A percentile compares a stretch with the other conserved stretches of the same genome.
Conservation (phyloP, 2,888 invertebrate genomes). For the Anticlea derivata region DNA sequence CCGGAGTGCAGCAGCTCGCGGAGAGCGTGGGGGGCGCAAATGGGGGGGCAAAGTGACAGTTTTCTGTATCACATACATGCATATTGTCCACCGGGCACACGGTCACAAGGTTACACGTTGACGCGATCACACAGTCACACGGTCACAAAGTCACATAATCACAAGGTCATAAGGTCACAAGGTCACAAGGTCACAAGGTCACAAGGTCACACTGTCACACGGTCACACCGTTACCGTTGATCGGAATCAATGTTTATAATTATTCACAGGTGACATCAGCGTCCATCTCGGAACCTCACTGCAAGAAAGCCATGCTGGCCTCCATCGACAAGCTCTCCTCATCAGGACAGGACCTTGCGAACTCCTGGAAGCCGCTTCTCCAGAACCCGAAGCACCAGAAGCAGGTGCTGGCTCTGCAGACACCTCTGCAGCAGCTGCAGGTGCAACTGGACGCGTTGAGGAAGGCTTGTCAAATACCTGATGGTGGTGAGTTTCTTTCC, state of each 20-base stretch:
- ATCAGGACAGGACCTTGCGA: conserved; percentile 31
- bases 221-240: too few species aligned
- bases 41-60: too few species aligned
- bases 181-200: too few species aligned
- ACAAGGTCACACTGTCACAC: too few species aligned
- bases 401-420: conserved; percentile 27
- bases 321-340: conserved; percentile 40
- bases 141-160: too few species aligned
- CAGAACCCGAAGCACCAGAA: conserved; percentile 24
- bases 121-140: too few species aligned
- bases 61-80: too few species aligned
- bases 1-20: too few species aligned
- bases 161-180: too few species aligned
- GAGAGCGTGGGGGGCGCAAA: too few species aligned
- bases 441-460: conserved; percentile 15
- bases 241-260: background rate
- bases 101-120: too few species aligned
- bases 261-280: conserved; percentile 43
- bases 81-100: too few species aligned
- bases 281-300: conserved; percentile 43
- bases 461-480: conserved; percentile 19
- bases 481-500: conserved; percentile 5
- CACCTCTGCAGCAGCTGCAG: conserved; percentile 36
- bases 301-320: conserved; percentile 43
- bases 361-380: conserved; percentile 23